Evolutionary conservation across 2,113 vertebrate species (phyloP).

Genomic region (Sporophila hypoxantha): DNA sequence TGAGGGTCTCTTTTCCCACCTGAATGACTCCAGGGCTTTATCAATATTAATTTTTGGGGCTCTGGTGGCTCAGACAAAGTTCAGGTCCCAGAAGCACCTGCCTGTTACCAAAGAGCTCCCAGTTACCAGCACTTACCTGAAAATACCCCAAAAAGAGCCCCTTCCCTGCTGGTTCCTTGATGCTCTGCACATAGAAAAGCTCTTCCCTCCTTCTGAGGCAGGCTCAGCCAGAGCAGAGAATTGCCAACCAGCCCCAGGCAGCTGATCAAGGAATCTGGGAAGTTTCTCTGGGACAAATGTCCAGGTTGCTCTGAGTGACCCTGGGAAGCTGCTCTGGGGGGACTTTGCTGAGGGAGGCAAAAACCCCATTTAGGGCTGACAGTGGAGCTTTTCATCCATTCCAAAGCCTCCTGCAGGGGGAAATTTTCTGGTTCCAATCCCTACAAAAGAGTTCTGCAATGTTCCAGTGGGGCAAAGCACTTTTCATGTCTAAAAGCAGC

Average conservation of each 20-base stretch:
- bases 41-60: neutral
- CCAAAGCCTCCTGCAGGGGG: neutral
- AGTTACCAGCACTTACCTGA: neutral
- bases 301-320: neutral
- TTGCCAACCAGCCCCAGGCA: neutral
- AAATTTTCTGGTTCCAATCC: neutral
- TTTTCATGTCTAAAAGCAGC: neutral
- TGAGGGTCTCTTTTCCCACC: neutral
- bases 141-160: neutral
- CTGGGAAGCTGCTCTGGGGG: neutral
- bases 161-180: neutral
- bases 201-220: neutral
- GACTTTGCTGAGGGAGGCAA: neutral
- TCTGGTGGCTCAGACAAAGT: neutral
- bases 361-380: neutral
- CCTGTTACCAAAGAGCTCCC: neutral
- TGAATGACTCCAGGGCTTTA: neutral
- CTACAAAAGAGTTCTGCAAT: neutral
- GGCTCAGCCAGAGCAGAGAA: neutral
- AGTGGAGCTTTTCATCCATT: neutral
- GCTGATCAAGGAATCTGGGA: no score
- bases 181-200: neutral
- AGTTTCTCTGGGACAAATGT: neutral
- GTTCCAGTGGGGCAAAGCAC: neutral
- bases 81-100: neutral